Evolutionary conservation across 2,888 invertebrate species (phyloP).

Genomic region (Nysson spinosus): DNA sequence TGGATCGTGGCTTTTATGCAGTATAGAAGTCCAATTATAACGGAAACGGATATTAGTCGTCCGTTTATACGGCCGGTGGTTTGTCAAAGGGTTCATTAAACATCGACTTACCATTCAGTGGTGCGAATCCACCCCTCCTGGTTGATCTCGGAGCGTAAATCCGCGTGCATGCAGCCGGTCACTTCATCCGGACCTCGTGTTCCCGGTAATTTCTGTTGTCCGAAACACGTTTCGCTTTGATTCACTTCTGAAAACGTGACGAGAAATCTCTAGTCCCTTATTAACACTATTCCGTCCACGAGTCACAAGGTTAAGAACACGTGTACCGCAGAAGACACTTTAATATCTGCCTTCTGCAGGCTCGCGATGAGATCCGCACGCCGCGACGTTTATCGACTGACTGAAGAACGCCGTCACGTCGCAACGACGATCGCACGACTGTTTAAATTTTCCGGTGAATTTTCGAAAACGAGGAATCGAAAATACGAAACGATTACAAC

Average conservation of each 20-base stretch:
- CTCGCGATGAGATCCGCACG: slow-evolving; percentile 12
- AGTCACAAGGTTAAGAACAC: slow-evolving; percentile 24
- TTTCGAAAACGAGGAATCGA: background rate
- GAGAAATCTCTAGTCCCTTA: slow-evolving; percentile 19
- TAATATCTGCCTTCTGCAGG: background rate
- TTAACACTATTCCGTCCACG: slow-evolving; percentile 20
- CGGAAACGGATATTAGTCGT: too few relatives aligned
- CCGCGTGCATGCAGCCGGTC: slow-evolving; percentile 19
- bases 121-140: slow-evolving; percentile 6
- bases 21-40: too few relatives aligned
- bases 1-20: too few relatives aligned
- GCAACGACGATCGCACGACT: too few relatives aligned
- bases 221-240: slow-evolving; percentile 23
- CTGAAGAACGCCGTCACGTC: slow-evolving; percentile 8
- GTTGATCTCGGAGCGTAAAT: slow-evolving; percentile 15
- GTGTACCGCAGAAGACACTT: slow-evolving; percentile 6
- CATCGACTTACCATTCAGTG: slow-evolving; percentile 38
- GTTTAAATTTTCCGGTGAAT: too few relatives aligned
- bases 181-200: slow-evolving; percentile 35
- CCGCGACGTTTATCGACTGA: slow-evolving; percentile 22
- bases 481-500: too few relatives aligned
- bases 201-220: slow-evolving; percentile 42
- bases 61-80: too few relatives aligned
- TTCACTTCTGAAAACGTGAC: slow-evolving; percentile 41
- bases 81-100: too few relatives aligned